Conservation (phyloP, 92 coral and sea anemone species). For the Umimayanthus chanpuru region DNA sequence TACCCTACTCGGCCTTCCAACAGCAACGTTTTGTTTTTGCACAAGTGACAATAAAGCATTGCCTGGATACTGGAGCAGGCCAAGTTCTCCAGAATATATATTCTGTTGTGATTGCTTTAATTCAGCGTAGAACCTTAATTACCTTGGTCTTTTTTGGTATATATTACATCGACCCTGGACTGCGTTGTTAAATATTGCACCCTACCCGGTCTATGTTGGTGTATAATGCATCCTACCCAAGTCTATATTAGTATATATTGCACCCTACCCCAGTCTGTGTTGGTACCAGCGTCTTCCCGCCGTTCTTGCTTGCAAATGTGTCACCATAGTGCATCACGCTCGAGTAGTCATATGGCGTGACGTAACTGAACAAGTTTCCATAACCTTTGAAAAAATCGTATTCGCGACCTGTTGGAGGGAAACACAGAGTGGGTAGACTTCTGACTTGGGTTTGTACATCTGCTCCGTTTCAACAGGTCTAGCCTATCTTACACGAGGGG, state of each 20-base stretch:
- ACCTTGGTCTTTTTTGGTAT: not conserved
- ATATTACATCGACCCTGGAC: too few species aligned
- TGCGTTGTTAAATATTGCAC: too few species aligned
- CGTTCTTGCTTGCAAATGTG: conserved; percentile 50
- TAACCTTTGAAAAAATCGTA: not conserved
- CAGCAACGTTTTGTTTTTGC: too few species aligned
- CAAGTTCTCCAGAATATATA: too few species aligned
- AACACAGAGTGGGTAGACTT: not conserved
- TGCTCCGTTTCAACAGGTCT: not conserved
- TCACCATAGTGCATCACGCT: conserved; percentile 53
- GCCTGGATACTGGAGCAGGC: too few species aligned
- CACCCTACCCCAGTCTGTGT: conserved; percentile 22
- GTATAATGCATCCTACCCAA: not conserved
- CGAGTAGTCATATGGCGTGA: conserved; percentile 52
- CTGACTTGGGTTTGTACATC: not conserved
- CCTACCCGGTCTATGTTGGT: not conserved
- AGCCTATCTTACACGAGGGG: too few species aligned
- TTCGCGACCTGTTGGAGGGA: not conserved
- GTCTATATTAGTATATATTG: not conserved
- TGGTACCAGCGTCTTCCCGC: conserved; percentile 50
- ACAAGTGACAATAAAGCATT: too few species aligned
- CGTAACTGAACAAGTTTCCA: not conserved
- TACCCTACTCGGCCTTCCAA: too few species aligned
- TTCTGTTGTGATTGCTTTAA: too few species aligned
- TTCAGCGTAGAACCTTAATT: too few species aligned